A percentile compares a stretch with the other conserved stretches of the same genome.
phyloP scores from a whole-genome alignment of 2,797 vertebrate genomes.

The Xyrichtys novacula region DNA sequence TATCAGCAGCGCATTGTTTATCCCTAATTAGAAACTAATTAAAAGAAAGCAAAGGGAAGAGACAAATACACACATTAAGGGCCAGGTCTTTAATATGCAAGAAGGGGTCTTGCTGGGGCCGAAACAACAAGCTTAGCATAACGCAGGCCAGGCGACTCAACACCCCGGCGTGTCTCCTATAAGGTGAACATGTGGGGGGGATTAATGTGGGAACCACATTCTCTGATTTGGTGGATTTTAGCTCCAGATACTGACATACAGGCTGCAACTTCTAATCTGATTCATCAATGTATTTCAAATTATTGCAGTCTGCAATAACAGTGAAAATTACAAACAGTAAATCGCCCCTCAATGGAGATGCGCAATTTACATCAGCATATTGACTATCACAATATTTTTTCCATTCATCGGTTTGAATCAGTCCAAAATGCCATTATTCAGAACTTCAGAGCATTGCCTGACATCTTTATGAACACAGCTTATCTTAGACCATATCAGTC shows the following conservation, averaged over 20 bases:
- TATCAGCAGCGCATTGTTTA: constrained; percentile 70
- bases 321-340: too few relatives aligned
- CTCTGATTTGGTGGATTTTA: background rate
- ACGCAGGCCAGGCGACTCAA: constrained; percentile 36
- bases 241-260: background rate
- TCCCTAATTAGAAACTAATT: constrained; percentile 84
- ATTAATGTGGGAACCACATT: constrained; percentile 13
- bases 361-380: too few relatives aligned
- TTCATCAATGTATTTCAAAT: too few relatives aligned
- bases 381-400: too few relatives aligned
- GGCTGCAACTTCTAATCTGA: background rate
- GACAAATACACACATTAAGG: constrained; percentile 74
- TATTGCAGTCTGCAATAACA: too few relatives aligned
- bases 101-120: constrained; percentile 41
- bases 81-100: constrained; percentile 71
- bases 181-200: constrained; percentile 24
- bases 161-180: constrained; percentile 23
- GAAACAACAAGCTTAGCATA: constrained; percentile 71
- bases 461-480: background rate
- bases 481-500: too few relatives aligned
- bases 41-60: constrained; percentile 78
- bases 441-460: background rate
- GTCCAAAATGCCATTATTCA: background rate
- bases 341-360: too few relatives aligned
- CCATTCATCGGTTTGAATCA: too few relatives aligned